A percentile compares a stretch with the other conserved stretches of the same genome.
Conservation (phyloP, 2,888 invertebrate genomes). For the Agonopterix heracliana region DNA sequence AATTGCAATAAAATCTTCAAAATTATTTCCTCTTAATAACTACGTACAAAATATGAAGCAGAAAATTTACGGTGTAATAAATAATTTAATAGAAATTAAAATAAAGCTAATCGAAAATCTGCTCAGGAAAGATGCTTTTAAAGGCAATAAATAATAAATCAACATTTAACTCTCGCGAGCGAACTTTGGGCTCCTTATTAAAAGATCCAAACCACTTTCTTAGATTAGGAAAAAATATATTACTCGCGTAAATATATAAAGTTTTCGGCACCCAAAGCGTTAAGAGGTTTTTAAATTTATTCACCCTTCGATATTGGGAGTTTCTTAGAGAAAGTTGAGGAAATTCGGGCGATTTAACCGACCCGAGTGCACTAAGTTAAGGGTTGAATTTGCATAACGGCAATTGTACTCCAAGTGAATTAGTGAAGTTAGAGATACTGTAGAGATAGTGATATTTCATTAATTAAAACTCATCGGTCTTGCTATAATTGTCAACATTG, state of each 20-base stretch:
- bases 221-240: constrained; percentile 44
- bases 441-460: too few species aligned
- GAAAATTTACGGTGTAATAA: too few species aligned
- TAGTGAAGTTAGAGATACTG: not conserved
- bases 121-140: too few species aligned
- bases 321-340: constrained; percentile 35
- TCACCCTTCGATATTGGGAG: constrained; percentile 67
- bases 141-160: constrained; percentile 23
- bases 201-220: constrained; percentile 32
- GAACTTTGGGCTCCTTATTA: constrained; percentile 31
- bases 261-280: constrained; percentile 46
- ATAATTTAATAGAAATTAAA: too few species aligned
- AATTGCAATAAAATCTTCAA: too few species aligned
- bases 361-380: constrained; percentile 60
- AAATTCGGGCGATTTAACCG: constrained; percentile 67
- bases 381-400: constrained; percentile 70
- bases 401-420: constrained; percentile 10
- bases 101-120: too few species aligned
- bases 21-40: too few species aligned
- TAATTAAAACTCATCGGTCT: too few species aligned
- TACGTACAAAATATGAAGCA: too few species aligned
- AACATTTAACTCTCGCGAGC: constrained; percentile 20
- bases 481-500: too few species aligned
- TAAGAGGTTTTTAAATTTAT: constrained; percentile 71
- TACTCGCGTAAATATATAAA: constrained; percentile 53